Base-by-base conservation (phyloP, 2,797 vertebrate species). In the Acridotheres tristis region DNA sequence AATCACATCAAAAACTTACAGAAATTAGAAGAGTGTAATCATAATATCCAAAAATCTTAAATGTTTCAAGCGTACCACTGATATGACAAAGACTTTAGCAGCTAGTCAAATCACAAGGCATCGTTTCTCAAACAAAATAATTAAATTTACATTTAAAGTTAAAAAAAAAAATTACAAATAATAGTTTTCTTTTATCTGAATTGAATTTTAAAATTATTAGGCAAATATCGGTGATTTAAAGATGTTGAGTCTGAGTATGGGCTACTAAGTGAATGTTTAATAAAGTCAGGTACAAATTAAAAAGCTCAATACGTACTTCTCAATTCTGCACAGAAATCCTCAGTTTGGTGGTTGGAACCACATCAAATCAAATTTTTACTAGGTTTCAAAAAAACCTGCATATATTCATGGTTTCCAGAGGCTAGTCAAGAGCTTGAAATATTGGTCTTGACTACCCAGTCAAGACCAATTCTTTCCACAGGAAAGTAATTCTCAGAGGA, bases 401-500 rank as follows among this genome's bases (percentile, higher is more conserved):
- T 96, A 96, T 94, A 96, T 97, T 96, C 85, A 96, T 93, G 87
- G 89, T 86, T 97, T 95, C 92, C 89, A 81, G 79, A 66, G 66
- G 57, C 89, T 83, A 96, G 78, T 94, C 91, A 93, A 62, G 79
- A 92, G 69, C 47, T 94, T 95, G 93, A 96, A 96, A 97, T 96
- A 95, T 97, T 96, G 87, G 91, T 96, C 94, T 88, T 96, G 96
- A 96, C 94, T 96, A 27, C 2, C 2, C 9, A 96, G 95, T 96
- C 96, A 96, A 88, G 96, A 96, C 93, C 91, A 96, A 96, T 96
- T 96, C 85, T 88, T 95, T 96, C 94, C 85, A 96, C 90, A 85
- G 93, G 87, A 97, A 96, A 91, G 73, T 85, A 96, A 97, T 93
- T 96, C 94, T 97, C 96, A 95, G 89, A 96, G 95, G 92, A 96